A percentile compares a stretch with the other conserved stretches of the same genome.
Conservation (phyloP, 2,888 invertebrate species). For the Eilema griseolum region DNA sequence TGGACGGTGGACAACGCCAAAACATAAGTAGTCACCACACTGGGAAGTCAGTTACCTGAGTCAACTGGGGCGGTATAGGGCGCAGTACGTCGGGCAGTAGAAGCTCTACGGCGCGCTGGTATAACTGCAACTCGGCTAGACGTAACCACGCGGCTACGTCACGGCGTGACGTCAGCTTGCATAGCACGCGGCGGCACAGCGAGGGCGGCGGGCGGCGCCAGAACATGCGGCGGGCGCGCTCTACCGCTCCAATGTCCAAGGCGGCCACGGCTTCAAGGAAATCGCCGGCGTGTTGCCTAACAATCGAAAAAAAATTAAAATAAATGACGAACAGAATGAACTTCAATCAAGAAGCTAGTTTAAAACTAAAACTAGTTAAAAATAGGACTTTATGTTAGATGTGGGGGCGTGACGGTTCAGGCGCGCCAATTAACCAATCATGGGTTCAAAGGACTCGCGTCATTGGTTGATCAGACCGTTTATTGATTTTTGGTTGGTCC, state of each 20-base stretch:
- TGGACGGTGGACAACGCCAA: too few relatives aligned
- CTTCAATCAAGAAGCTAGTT: too few relatives aligned
- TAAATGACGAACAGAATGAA: too few relatives aligned
- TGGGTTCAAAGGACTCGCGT: too few relatives aligned
- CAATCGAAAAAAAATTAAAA: too few relatives aligned
- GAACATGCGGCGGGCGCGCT: conserved; percentile 96
- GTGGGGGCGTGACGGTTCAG: too few relatives aligned
- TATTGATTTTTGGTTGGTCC: too few relatives aligned
- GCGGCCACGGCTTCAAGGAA: conserved; percentile 96
- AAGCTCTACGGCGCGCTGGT: conserved; percentile 98
- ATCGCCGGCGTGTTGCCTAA: conserved; percentile 95
- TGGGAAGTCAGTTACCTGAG: conserved; percentile 91
- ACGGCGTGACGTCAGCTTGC: conserved; percentile 88
- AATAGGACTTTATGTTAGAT: too few relatives aligned
- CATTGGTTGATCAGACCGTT: too few relatives aligned
- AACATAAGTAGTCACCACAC: too few relatives aligned
- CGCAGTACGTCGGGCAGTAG: conserved; percentile 98
- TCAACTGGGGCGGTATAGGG: conserved; percentile 97
- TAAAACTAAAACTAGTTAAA: too few relatives aligned
- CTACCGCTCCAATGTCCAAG: conserved; percentile 95
- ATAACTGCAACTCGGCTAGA: conserved; percentile 95
- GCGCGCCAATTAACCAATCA: too few relatives aligned
- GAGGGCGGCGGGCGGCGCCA: conserved; percentile 93
- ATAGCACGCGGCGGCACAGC: conserved; percentile 97
- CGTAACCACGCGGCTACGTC: conserved; percentile 93